phyloP scores from a whole-genome alignment of 2,113 vertebrate genomes.

The Toxotes chatareus region DNA sequence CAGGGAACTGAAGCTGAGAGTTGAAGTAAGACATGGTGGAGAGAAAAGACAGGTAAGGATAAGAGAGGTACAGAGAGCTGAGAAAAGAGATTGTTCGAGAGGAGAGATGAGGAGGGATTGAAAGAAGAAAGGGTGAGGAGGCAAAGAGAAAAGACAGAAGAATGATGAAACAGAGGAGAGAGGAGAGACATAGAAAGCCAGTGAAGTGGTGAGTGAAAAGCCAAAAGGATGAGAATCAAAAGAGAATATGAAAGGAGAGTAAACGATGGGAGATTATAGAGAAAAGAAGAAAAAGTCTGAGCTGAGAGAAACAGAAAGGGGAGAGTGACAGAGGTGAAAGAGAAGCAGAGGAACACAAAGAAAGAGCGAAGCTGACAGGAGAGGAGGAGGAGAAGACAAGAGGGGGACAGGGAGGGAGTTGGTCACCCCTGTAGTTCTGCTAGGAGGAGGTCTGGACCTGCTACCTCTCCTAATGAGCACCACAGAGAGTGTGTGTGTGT shows the following conservation, averaged over 20 bases:
- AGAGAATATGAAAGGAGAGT: background rate
- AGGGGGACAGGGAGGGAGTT: slow-evolving; percentile 4
- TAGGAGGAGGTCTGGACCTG: slow-evolving; percentile 62
- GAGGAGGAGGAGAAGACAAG: background rate
- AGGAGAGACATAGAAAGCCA: too few species aligned
- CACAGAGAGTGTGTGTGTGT: slow-evolving; percentile 49
- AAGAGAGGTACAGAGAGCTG: too few species aligned
- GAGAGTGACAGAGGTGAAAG: slow-evolving; percentile 7
- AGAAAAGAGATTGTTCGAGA: background rate
- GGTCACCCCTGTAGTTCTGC: slow-evolving; percentile 61
- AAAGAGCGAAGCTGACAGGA: slow-evolving; percentile 16
- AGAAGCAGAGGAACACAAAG: background rate
- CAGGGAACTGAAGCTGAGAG: background rate
- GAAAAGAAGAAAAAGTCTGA: background rate
- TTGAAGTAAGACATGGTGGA: background rate
- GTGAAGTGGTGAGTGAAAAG: background rate
- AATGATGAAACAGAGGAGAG: background rate
- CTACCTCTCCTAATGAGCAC: slow-evolving; percentile 66
- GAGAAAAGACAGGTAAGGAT: background rate
- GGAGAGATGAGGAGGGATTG: background rate
- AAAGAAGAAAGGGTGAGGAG: background rate
- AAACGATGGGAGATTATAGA: background rate
- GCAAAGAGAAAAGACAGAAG: background rate
- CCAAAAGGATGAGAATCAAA: background rate
- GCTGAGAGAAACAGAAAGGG: background rate